Evolutionary conservation across 1,140 invertebrate species (phyloP).

Genomic region (Meloidogyne exigua): DNA sequence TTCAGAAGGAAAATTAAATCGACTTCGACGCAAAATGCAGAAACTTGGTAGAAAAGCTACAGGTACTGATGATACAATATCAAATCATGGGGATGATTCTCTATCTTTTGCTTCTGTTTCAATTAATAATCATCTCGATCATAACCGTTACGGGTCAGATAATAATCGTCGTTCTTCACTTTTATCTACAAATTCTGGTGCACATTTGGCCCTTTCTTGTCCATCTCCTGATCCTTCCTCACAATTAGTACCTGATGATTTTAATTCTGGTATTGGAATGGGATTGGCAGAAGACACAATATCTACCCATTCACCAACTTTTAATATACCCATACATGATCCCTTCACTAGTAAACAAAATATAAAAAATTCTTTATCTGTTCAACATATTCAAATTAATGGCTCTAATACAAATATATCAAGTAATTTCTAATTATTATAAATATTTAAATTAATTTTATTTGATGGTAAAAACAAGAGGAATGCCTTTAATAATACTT

Average conservation of each 20-base stretch:
- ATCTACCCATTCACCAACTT: not conserved
- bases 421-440: not conserved
- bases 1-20: constrained; percentile 46
- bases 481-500: not conserved
- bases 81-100: constrained; percentile 24
- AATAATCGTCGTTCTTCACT: constrained; percentile 19
- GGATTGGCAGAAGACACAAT: not conserved
- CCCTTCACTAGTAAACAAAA: not conserved
- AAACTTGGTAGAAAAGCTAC: constrained; percentile 30
- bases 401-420: not conserved
- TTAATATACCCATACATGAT: not conserved
- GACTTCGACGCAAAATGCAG: constrained; percentile 45
- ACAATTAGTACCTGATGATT: constrained; percentile 4
- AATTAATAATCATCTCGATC: constrained; percentile 15
- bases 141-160: not conserved
- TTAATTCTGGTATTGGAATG: not conserved
- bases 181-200: constrained; percentile 24
- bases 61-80: not conserved
- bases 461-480: not conserved
- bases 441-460: not conserved
- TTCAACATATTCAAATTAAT: constrained; percentile 6
- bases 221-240: constrained; percentile 32
- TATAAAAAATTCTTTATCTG: not conserved
- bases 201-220: constrained; percentile 42
- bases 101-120: constrained; percentile 41